phyloP scores from a whole-genome alignment of 2,113 vertebrate species.

The Pelvicachromis taeniatus region DNA sequence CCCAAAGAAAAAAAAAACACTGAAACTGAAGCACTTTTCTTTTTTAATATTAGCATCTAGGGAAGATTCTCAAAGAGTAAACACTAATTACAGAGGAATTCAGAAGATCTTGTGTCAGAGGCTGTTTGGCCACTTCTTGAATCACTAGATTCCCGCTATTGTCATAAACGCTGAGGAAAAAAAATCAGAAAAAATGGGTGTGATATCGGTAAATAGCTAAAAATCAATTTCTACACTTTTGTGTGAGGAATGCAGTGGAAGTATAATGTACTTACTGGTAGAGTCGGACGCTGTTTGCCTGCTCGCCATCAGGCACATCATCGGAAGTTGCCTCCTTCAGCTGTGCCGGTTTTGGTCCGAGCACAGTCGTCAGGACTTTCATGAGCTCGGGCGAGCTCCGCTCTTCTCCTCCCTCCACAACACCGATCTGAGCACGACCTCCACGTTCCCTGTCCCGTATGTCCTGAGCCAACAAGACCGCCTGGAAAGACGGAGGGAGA shows the following conservation, averaged over 20 bases:
- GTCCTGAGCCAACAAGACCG: slow-evolving; percentile 79
- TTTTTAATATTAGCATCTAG: neutral
- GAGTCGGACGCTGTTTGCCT: slow-evolving; percentile 75
- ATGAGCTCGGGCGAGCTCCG: slow-evolving; percentile 75
- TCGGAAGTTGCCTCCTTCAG: slow-evolving; percentile 73
- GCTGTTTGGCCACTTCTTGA: slow-evolving; percentile 83
- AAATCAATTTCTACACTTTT: neutral
- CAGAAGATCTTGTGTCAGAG: slow-evolving; percentile 85
- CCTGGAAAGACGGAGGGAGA: slow-evolving; percentile 58
- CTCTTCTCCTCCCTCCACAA: slow-evolving; percentile 80
- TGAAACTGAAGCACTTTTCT: neutral
- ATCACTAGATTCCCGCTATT: slow-evolving; percentile 78
- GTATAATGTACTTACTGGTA: slow-evolving; percentile 73
- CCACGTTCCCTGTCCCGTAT: slow-evolving; percentile 86
- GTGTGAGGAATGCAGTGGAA: neutral
- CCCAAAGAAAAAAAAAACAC: neutral
- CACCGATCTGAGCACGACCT: slow-evolving; percentile 80
- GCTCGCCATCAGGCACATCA: slow-evolving; percentile 55
- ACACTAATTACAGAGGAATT: slow-evolving; percentile 73
- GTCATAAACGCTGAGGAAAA: slow-evolving; percentile 78
- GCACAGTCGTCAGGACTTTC: slow-evolving; percentile 79
- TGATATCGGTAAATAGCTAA: neutral
- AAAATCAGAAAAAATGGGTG: neutral
- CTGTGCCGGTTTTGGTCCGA: slow-evolving; percentile 72
- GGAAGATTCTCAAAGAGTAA: neutral